Evolutionary conservation across 2,888 invertebrate species (phyloP).

Genomic region (Eugnorisma glareosa): DNA sequence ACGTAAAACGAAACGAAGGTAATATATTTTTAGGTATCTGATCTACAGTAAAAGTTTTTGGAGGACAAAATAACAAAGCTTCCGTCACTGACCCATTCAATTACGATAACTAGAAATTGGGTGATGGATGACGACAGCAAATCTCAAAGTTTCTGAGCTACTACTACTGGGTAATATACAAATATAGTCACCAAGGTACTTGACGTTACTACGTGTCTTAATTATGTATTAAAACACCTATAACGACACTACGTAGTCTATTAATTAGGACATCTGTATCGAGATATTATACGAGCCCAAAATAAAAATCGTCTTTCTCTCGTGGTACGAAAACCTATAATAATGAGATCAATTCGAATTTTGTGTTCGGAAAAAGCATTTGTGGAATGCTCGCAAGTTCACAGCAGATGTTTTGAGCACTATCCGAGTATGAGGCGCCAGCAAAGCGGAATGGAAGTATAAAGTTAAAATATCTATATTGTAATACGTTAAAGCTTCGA

Average conservation of each 20-base stretch:
- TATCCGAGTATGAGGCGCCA: conserved; percentile 1
- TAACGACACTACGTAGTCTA: background rate
- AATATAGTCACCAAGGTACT: background rate
- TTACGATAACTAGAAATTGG: conserved; percentile 20
- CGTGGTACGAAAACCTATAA: background rate
- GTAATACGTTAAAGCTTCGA: background rate
- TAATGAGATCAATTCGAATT: background rate
- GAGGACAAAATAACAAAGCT: conserved; percentile 14
- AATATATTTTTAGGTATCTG: background rate
- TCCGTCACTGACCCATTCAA: conserved; percentile 5
- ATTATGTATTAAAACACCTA: background rate
- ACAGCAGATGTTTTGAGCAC: conserved; percentile 22
- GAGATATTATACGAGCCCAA: background rate
- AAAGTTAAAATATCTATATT: background rate
- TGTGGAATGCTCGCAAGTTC: background rate
- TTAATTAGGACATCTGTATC: background rate
- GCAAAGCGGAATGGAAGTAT: background rate
- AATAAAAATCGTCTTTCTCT: background rate
- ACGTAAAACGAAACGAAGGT: background rate
- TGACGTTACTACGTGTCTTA: background rate
- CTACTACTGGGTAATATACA: background rate
- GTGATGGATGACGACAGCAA: conserved; percentile 24
- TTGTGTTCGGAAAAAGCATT: background rate
- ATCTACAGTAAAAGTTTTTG: background rate
- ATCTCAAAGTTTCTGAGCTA: conserved; percentile 4